Evolutionary conservation across 2,797 vertebrate genomes (phyloP).

Genomic region (Pristis pectinata): DNA sequence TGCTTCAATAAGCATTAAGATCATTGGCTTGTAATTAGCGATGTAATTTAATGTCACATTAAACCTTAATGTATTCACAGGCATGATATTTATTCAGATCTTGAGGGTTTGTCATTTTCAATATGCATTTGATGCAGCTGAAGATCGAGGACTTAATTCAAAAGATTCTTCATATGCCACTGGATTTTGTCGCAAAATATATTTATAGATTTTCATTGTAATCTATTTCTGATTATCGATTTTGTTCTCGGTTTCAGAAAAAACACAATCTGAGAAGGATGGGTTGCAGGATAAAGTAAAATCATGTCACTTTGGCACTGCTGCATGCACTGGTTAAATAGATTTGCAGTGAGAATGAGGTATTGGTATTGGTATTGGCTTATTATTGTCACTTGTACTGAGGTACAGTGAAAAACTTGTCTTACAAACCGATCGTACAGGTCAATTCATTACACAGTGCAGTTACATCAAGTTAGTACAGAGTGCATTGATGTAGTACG

Average conservation of each 20-base stretch:
- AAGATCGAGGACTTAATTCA: background rate
- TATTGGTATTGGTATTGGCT: no score
- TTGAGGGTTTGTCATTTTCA: background rate
- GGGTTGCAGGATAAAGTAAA: background rate
- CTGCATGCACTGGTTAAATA: background rate
- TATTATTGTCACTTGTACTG: no score
- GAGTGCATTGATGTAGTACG: no score
- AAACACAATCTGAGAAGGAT: background rate
- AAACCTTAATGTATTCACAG: conserved; percentile 23
- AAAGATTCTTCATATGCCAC: background rate
- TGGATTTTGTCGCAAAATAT: background rate
- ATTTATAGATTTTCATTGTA: background rate
- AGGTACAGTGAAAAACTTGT: no score
- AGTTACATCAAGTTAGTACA: no score
- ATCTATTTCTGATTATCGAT: background rate
- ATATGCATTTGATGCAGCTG: background rate
- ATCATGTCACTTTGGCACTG: background rate
- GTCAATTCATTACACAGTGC: no score
- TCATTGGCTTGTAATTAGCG: background rate
- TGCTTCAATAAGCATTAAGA: conserved; percentile 1
- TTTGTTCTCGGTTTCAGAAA: background rate
- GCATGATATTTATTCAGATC: background rate
- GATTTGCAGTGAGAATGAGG: background rate
- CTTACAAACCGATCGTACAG: no score
- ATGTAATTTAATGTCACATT: conserved; percentile 25